phyloP scores from a whole-genome alignment of 2,888 invertebrate species.

The Dasysyrphus albostriatus region DNA sequence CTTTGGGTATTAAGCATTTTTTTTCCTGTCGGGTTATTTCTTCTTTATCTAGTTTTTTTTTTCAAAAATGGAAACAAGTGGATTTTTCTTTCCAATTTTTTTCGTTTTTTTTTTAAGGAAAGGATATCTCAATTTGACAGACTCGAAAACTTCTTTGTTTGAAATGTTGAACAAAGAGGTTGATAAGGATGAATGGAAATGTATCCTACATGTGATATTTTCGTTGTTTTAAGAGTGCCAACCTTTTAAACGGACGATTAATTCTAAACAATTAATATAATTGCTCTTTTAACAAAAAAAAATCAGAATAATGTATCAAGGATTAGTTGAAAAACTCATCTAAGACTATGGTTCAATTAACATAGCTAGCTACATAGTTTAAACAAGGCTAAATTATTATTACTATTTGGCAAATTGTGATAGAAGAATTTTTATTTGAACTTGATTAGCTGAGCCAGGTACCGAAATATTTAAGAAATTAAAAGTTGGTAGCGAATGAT shows the following conservation, averaged over 20 bases:
- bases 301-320: too few species aligned
- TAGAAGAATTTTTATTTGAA: too few species aligned
- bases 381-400: too few species aligned
- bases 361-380: too few species aligned
- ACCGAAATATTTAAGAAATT: too few species aligned
- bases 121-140: constrained; percentile 67
- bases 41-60: not conserved
- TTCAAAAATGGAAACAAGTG: constrained; percentile 62
- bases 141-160: constrained; percentile 30
- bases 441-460: too few species aligned
- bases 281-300: not conserved
- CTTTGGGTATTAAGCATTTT: constrained; percentile 60
- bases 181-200: constrained; percentile 18
- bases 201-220: not conserved
- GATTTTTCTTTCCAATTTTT: constrained; percentile 25
- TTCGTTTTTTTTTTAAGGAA: not conserved
- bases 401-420: too few species aligned
- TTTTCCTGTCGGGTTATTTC: constrained; percentile 32
- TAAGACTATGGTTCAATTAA: too few species aligned
- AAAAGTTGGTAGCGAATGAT: too few species aligned
- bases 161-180: constrained; percentile 42
- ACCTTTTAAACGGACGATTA: constrained; percentile 5
- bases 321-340: too few species aligned
- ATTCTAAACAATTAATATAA: not conserved
- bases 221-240: not conserved